Base-by-base conservation (phyloP, 2,797 vertebrate genomes). In the Brotula barbata region DNA sequence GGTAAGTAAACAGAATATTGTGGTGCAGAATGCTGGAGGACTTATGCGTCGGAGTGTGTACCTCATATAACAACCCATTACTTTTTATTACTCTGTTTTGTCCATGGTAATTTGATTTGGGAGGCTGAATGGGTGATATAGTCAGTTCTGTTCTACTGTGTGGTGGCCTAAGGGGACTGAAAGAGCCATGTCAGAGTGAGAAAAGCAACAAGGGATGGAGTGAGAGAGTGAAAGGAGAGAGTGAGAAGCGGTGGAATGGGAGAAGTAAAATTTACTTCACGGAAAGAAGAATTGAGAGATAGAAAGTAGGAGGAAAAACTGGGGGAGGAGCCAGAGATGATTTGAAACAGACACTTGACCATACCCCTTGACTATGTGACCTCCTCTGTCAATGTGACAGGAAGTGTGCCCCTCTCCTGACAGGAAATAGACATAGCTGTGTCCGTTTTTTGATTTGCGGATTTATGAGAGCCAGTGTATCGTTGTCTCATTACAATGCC, bases 81-180 rank as follows among this genome's bases (percentile, higher is more conserved):
- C 67, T 70, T 85, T 88, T 87, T 85, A 87, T 83, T 70, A 80
- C 85, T 84, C 72, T 78, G 78, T 87, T 87, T 85, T 86, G 86
- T 85, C 80, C 81, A 70, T 77, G 63, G 70, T 87, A 79, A 88
- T 88, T 86, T 79, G 73, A 87, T 89, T 86, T 83, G 73, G 76
- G 80, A 80, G 77, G 73, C 77, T 83, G 73, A 75, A 73, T 74
- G 80, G 80, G 64, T 69, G 78, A 68, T 76, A 66, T 58, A 73
- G 83, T 80, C 68, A 55, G 71, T 63, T 65, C 68, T 74, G 68
- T 53, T 74, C 60, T 77, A 62, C 39, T 68, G 78, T 54, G 58
- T 69, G 64, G 66, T 75, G 33, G 80, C 82, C 82, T 67, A 7
- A 23, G 71, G 78, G 78, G 73, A 68, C 46, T 21, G 48, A 42